Base-by-base conservation (phyloP, 1,140 invertebrate genomes). In the Sycophila sp. region DNA sequence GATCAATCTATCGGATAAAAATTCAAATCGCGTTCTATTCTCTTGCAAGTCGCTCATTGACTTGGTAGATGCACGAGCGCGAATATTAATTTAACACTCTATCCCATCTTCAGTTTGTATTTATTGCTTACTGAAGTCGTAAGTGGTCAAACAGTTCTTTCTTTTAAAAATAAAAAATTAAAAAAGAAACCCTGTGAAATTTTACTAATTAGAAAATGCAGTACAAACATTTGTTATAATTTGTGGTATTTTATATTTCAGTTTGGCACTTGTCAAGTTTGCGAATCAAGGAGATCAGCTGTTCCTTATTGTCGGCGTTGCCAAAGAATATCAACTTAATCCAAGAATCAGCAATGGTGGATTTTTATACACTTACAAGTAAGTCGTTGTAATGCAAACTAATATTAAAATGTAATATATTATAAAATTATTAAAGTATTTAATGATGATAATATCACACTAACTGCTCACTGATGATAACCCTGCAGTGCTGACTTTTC, bases 311-410 rank as follows among this genome's bases (percentile, higher is more conserved):
- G 91, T 98, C 19, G 97, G 97, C 6, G 91, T 98, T 28, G 94
- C 95, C 1, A 96, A 95, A 77, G 96, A 98, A 80, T 89, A 96
- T 53, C 90, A 97, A 69, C 84, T 99, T 0, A 96, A 95, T 81
- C 97, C 98, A 1, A 86, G 94, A 56, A 89, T 92, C 13, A 91
- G 93, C 75, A 89, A 87, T 38, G 91, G 92, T 51, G 96, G 96
- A 74, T 95, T 90, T 81, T 87, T 99, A 30, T 94, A 97, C 79
- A 95, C 95, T 2, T 99, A 97, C 81, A 92, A 90, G 90, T 92
- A 89, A 85, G 85, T 83, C 63, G 58, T 1, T 58, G 51, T 74
- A 15, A n/a, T 17, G 24, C 42, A 38, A 42, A 66, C 45, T 62
- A 22, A 17, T 40, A 2, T n/a, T 2, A 62, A 32, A 53, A 36